These are phyloP conservation scores for Paralichthys olivaceus DNA, from an alignment of 2,113 vertebrate genomes.

Conservation along the genomic window DNA sequence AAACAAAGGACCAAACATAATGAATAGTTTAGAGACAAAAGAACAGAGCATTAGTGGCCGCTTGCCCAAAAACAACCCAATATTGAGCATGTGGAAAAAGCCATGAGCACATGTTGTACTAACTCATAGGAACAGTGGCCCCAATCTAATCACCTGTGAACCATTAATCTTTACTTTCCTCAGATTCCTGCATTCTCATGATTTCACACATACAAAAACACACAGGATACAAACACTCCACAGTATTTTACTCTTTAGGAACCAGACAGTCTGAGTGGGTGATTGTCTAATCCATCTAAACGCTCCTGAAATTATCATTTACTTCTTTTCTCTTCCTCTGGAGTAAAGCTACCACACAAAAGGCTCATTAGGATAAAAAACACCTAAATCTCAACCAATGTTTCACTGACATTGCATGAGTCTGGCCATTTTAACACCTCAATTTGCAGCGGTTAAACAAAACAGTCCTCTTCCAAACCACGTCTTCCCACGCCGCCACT, in stretches of 20 bases:
- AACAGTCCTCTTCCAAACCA: conserved; percentile 32
- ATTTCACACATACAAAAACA: not conserved
- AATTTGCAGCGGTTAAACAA: conserved; percentile 44
- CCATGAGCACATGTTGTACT: not conserved
- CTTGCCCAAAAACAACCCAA: no score
- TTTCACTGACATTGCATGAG: conserved; percentile 17
- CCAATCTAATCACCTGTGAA: not conserved
- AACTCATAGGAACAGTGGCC: not conserved
- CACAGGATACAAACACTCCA: not conserved
- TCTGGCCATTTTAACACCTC: conserved; percentile 39
- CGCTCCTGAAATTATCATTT: not conserved
- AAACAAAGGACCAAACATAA: not conserved
- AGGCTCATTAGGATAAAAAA: conserved; percentile 9
- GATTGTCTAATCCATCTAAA: not conserved
- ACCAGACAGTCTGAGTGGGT: not conserved
- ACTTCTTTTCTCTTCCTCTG: not conserved
- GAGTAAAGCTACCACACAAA: not conserved
- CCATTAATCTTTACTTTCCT: not conserved
- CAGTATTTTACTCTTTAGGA: not conserved
- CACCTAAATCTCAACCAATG: conserved; percentile 20
- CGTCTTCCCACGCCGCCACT: conserved; percentile 11
- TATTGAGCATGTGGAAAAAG: no score
- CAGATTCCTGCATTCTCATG: not conserved
- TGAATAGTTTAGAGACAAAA: not conserved
- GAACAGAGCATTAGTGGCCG: no score